A percentile compares a stretch with the other conserved stretches of the same genome.
phyloP scores from a whole-genome alignment of 2,888 invertebrate species.

The Diarsia dahlii region DNA sequence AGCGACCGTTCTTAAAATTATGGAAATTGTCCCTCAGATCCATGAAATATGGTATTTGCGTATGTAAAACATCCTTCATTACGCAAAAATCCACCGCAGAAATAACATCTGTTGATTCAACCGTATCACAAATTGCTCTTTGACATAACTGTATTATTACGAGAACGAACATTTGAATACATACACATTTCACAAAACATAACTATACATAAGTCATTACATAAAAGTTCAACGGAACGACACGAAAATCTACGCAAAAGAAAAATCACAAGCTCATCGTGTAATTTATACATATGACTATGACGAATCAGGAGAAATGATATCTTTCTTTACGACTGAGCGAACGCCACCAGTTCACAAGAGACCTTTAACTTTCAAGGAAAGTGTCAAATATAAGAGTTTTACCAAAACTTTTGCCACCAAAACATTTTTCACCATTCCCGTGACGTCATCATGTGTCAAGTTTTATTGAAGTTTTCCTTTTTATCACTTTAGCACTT shows the following conservation, averaged over 20 bases:
- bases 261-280: constrained; percentile 63
- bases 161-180: constrained; percentile 35
- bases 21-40: not conserved
- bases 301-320: constrained; percentile 65
- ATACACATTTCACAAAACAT: too few species aligned
- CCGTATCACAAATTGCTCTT: constrained; percentile 37
- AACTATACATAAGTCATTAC: constrained; percentile 49
- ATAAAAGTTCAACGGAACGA: constrained; percentile 42
- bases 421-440: constrained; percentile 57
- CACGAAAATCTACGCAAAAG: constrained; percentile 45
- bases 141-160: constrained; percentile 50
- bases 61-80: not conserved
- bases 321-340: constrained; percentile 58
- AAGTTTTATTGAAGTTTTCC: constrained; percentile 61
- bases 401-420: constrained; percentile 27
- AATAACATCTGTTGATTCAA: constrained; percentile 50
- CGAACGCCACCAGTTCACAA: constrained; percentile 28
- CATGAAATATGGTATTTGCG: not conserved
- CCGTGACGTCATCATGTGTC: constrained; percentile 66
- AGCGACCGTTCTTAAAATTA: not conserved
- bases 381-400: constrained; percentile 23
- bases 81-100: constrained; percentile 10
- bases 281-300: constrained; percentile 62
- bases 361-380: constrained; percentile 22
- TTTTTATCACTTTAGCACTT: constrained; percentile 36